Conservation (phyloP, 2,888 invertebrate species). For the Drosophila aldrichi region DNA sequence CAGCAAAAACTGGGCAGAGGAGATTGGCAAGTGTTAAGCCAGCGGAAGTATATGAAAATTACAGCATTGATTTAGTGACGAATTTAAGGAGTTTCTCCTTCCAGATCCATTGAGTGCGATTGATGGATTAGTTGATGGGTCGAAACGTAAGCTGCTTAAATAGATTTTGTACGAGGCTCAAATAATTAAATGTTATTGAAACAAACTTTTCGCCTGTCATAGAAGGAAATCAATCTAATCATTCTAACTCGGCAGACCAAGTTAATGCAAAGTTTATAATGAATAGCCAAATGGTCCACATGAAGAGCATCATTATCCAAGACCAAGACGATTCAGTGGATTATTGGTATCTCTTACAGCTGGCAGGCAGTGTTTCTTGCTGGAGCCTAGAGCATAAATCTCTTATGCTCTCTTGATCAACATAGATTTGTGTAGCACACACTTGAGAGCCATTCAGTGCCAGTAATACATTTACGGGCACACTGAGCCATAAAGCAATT, state of each 20-base stretch:
- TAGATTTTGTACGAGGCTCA: not conserved
- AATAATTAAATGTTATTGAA: not conserved
- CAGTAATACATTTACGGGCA: constrained; percentile 65
- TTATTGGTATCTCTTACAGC: not conserved
- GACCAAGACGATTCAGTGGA: not conserved
- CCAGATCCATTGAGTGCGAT: not conserved
- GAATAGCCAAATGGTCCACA: not conserved
- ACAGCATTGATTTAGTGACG: constrained; percentile 22
- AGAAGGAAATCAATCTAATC: not conserved
- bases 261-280: not conserved
- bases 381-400: not conserved
- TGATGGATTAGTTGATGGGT: constrained; percentile 7
- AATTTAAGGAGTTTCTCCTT: not conserved
- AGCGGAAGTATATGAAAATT: constrained; percentile 21
- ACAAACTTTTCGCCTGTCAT: too few species aligned
- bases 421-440: constrained; percentile 14
- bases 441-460: constrained; percentile 35
- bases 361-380: not conserved
- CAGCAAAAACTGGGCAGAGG: constrained; percentile 33
- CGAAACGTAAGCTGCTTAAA: not conserved
- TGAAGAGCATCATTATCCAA: not conserved
- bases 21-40: constrained; percentile 20
- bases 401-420: constrained; percentile 16
- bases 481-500: constrained; percentile 78
- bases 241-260: not conserved